A percentile compares a stretch with the other conserved stretches of the same genome.
Evolutionary conservation across 2,888 invertebrate species (phyloP).

Genomic region (Ophion obscuratus): DNA sequence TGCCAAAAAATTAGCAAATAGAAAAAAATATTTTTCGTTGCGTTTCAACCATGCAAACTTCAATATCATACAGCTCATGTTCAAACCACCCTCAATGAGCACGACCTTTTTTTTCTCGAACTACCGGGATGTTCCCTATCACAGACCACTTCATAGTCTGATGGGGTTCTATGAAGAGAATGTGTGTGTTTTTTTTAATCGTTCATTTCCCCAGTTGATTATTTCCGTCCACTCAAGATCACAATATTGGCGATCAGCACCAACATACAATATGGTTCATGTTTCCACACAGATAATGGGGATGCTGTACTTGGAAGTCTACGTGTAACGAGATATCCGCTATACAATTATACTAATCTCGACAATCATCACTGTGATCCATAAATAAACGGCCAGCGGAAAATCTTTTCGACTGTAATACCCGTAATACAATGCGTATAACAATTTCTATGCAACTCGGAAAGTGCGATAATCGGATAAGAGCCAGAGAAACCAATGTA

Average conservation of each 20-base stretch:
- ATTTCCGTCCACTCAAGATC: neutral
- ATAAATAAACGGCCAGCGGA: neutral
- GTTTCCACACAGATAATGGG: slow-evolving; percentile 53
- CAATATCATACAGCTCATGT: no score
- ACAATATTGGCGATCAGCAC: neutral
- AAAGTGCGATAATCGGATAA: slow-evolving; percentile 41
- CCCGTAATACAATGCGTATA: slow-evolving; percentile 1
- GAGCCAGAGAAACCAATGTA: slow-evolving; percentile 6
- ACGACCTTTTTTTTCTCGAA: no score
- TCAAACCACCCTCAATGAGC: no score
- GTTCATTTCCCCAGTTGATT: neutral
- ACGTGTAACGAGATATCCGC: slow-evolving; percentile 23
- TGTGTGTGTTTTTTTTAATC: neutral
- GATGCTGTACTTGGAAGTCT: slow-evolving; percentile 23
- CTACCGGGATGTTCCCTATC: no score
- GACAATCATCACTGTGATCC: slow-evolving; percentile 58
- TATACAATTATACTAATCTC: slow-evolving; percentile 29
- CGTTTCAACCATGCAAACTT: no score
- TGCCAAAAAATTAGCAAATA: no score
- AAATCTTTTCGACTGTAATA: slow-evolving; percentile 30
- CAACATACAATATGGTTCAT: slow-evolving; percentile 7
- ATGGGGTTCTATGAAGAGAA: neutral
- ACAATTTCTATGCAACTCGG: neutral
- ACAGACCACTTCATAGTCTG: no score
- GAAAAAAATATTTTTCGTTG: no score